Evolutionary conservation across 1,140 invertebrate species (phyloP), one percentile per base, ranked within the genome.

Genomic region (Sweltsa coloradensis): DNA sequence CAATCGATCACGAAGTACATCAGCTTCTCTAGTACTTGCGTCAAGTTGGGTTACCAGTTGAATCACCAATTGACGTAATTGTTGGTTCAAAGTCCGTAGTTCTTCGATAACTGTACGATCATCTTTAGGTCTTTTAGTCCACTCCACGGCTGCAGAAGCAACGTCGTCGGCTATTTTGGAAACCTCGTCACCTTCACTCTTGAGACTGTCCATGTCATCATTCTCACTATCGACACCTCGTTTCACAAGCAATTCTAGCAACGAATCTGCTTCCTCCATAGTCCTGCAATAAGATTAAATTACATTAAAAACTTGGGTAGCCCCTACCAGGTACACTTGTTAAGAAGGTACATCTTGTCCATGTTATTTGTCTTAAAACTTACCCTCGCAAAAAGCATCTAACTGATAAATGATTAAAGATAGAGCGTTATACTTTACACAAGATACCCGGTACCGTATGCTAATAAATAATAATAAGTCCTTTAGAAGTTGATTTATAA

Each of bases 191-290:
- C 46, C 53, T 19, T 55, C 49, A 49, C 61, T 60, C 47, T 43
- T 44, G 18, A 52, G 47, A 46, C 49, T 55, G 27, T 57, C 53
- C 45, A 41, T 46, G 41, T 59, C 53, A 25, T 45, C 53, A 50
- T 39, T 45, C 34, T 59, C 54, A 25, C 47, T 53, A 49, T 55
- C 54, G 31, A 57, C 25, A 27, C 57, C 55, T 47, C 59, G 57
- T 23, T 36, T n/a, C 42, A 55, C 58, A 29, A 74, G 57, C n/a
- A 64, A 51, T 13, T 65, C 60, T 19, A 76, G 54, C n/a, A 80
- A 60, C 48, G 69, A 71, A 53, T 80, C 76, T 16, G 75, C 73
- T 56, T 78, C 75, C 53, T 78, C 72, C 48, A 80, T 75, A 21
- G 69, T 70, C 60, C 64, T 72, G 52, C 5, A 40, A 41, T 16